Evolutionary conservation across 2,113 vertebrate genomes (phyloP).

Genomic region (Microcebus lehilahytsara): DNA sequence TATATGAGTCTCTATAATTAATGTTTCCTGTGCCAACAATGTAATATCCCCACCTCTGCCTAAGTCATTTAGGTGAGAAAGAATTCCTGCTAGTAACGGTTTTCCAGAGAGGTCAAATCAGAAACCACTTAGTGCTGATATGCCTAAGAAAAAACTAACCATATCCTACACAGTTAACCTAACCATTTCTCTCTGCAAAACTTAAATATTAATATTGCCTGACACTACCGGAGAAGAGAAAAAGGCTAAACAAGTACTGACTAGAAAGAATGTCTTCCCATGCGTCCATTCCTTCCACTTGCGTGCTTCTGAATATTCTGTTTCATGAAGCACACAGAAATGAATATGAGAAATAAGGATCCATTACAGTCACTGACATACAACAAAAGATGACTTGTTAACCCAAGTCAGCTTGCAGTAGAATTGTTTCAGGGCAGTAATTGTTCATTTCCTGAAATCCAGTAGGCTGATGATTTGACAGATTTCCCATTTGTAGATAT

Average conservation of each 20-base stretch:
- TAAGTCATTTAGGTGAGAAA: not conserved
- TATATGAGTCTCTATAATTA: constrained; percentile 69
- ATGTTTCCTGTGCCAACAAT: constrained; percentile 64
- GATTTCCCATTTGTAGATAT: not conserved
- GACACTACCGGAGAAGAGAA: not conserved
- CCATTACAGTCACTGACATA: not conserved
- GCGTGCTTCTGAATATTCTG: not conserved
- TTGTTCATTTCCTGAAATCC: constrained; percentile 22
- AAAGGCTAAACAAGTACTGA: not conserved
- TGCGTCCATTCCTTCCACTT: not conserved
- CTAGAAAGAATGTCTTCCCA: not conserved
- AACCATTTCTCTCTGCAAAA: not conserved
- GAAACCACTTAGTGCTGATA: not conserved
- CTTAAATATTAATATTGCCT: not conserved
- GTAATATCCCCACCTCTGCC: not conserved
- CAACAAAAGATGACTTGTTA: not conserved
- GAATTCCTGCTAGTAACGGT: not conserved
- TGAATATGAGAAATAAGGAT: not conserved
- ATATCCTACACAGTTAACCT: not conserved
- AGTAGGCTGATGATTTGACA: not conserved
- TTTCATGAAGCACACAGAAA: not conserved
- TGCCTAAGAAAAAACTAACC: not conserved
- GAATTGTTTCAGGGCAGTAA: not conserved
- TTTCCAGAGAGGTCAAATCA: not conserved
- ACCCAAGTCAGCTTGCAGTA: not conserved